Conservation (phyloP, 2,888 invertebrate species). For the Ditula angustiorana region DNA sequence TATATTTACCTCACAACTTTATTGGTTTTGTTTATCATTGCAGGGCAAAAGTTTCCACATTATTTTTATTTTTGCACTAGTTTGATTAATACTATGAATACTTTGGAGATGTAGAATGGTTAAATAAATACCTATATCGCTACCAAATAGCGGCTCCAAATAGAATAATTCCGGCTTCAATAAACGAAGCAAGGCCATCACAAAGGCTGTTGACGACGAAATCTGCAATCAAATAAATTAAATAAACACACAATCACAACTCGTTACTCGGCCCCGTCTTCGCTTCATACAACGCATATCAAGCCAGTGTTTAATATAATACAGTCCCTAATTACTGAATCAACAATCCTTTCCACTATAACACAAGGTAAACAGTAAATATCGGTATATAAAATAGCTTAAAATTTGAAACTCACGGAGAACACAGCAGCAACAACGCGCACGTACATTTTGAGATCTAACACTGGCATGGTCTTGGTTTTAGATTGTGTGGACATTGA, state of each 20-base stretch:
- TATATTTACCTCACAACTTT: too few relatives aligned
- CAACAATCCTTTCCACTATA: constrained; percentile 28
- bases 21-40: too few relatives aligned
- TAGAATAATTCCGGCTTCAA: constrained; percentile 71
- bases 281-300: constrained; percentile 3
- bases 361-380: constrained; percentile 32
- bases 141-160: constrained; percentile 61
- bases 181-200: constrained; percentile 67
- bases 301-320: constrained; percentile 3
- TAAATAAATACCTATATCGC: constrained; percentile 59
- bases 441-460: constrained; percentile 75
- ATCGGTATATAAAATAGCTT: neutral
- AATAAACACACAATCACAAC: constrained; percentile 24
- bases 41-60: too few relatives aligned
- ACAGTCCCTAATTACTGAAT: constrained; percentile 22
- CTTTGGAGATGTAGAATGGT: too few relatives aligned
- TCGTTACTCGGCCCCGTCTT: constrained; percentile 2
- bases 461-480: constrained; percentile 63
- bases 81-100: too few relatives aligned
- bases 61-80: too few relatives aligned
- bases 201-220: constrained; percentile 75
- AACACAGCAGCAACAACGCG: constrained; percentile 75
- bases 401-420: constrained; percentile 64
- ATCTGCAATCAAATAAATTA: constrained; percentile 59
- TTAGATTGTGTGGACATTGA: constrained; percentile 73